Conservation (phyloP, 2,888 invertebrate genomes). For the Tholera decimalis region DNA sequence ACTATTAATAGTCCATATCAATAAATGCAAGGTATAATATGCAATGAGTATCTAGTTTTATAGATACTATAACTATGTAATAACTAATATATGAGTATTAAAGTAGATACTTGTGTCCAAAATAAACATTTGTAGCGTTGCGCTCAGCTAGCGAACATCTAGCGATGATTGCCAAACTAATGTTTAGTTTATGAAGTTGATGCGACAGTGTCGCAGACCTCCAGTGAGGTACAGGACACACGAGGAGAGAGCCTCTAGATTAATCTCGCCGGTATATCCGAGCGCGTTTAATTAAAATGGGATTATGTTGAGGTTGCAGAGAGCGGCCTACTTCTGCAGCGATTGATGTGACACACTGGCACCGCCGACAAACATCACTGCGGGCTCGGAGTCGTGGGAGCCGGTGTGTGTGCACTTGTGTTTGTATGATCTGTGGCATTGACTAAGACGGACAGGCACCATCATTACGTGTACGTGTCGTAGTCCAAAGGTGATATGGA, state of each 20-base stretch:
- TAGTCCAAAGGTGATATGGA: no score
- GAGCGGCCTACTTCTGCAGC: constrained; percentile 63
- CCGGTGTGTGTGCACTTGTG: not conserved
- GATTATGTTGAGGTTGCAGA: constrained; percentile 81
- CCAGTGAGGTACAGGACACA: constrained; percentile 26
- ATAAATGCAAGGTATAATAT: no score
- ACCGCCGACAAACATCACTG: constrained; percentile 16
- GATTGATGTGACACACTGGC: constrained; percentile 41
- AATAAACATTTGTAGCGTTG: constrained; percentile 12
- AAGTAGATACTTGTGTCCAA: constrained; percentile 4
- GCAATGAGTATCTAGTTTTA: no score
- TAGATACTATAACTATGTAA: no score
- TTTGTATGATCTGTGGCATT: no score
- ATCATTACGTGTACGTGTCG: no score
- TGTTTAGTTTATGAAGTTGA: constrained; percentile 26
- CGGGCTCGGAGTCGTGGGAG: not conserved
- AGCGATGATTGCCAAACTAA: constrained; percentile 6
- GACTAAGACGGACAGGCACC: not conserved
- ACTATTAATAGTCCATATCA: no score
- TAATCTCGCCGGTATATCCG: constrained; percentile 80
- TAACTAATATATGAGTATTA: not conserved
- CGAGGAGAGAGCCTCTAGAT: constrained; percentile 75
- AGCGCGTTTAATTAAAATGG: constrained; percentile 85
- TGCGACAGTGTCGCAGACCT: not conserved
- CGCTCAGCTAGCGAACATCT: not conserved